Conservation (phyloP, 2,113 vertebrate species). For the Morone saxatilis region DNA sequence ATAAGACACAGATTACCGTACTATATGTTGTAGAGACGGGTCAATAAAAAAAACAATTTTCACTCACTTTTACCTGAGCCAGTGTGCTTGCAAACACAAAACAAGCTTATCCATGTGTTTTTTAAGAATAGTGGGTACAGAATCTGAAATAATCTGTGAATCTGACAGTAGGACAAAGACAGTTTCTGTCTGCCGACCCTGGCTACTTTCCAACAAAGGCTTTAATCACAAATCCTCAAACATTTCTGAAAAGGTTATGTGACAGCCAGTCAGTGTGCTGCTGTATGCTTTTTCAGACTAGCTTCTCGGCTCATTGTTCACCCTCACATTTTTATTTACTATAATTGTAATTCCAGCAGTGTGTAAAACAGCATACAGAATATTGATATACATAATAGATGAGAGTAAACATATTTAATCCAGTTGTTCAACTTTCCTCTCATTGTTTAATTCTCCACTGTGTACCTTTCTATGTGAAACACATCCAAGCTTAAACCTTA, state of each 20-base stretch:
- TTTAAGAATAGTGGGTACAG: background rate
- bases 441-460: background rate
- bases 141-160: slow-evolving; percentile 5
- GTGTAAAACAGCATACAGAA: background rate
- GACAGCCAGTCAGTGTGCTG: background rate
- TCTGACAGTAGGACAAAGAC: background rate
- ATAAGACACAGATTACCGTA: too few relatives aligned
- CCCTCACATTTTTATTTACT: background rate
- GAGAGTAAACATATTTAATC: background rate
- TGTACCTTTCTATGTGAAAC: background rate
- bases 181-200: background rate
- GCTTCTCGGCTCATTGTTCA: background rate
- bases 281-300: background rate
- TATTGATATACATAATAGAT: background rate
- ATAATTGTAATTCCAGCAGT: background rate
- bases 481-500: background rate
- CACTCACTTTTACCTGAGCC: background rate
- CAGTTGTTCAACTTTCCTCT: background rate
- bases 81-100: background rate
- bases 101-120: background rate
- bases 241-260: background rate
- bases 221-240: background rate
- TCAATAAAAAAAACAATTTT: background rate
- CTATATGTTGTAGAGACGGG: too few relatives aligned
- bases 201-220: background rate